A percentile compares a stretch with the other conserved stretches of the same genome.
phyloP scores from a whole-genome alignment of 2,888 invertebrate genomes.

The Chorisops tibialis region DNA sequence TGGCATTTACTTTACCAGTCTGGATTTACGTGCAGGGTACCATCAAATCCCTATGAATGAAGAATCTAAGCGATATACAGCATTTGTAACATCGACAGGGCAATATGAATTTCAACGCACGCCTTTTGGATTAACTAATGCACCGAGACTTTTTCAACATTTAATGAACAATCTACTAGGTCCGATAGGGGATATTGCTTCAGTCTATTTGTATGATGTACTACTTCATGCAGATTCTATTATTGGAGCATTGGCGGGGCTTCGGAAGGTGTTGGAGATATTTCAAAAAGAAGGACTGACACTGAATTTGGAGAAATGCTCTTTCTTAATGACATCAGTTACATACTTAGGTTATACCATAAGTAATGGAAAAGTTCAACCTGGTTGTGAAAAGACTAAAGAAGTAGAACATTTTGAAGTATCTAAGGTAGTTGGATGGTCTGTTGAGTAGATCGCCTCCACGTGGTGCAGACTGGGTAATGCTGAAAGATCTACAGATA shows the following conservation, averaged over 20 bases:
- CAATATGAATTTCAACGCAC: no score
- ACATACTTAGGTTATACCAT: constrained; percentile 36
- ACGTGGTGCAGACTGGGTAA: no score
- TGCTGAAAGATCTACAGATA: no score
- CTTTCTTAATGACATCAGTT: constrained; percentile 34
- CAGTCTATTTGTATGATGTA: constrained; percentile 38
- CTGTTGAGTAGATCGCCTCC: no score
- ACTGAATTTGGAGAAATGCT: constrained; percentile 30
- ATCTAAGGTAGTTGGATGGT: no score
- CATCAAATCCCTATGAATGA: neutral
- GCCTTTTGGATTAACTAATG: neutral
- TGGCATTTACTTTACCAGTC: neutral
- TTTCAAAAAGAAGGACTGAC: constrained; percentile 21
- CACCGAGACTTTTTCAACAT: no score
- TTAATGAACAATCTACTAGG: no score
- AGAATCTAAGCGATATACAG: neutral
- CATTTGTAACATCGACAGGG: neutral
- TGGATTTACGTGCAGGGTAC: neutral
- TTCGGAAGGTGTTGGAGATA: constrained; percentile 4
- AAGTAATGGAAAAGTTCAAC: neutral
- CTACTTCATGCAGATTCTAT: constrained; percentile 35
- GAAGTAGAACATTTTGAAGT: neutral
- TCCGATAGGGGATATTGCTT: neutral
- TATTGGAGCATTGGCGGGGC: constrained; percentile 26
- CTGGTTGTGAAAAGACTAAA: neutral